Percentiles rank a stretch among this genome's conserved stretches.
Evolutionary conservation across 2,888 invertebrate species (phyloP).

Genomic region (Calameuta idolon): DNA sequence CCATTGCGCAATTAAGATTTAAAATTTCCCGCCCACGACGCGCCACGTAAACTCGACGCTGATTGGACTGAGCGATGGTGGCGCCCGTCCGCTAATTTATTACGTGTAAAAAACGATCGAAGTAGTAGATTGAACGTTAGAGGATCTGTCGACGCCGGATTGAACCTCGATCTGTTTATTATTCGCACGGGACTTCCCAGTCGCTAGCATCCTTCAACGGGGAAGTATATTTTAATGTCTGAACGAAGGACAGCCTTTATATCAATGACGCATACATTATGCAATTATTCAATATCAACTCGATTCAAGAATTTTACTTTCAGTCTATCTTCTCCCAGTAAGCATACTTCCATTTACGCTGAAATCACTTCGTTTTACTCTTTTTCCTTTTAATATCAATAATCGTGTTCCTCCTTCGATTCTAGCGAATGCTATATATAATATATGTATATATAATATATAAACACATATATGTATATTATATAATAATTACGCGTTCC

Average conservation of each 20-base stretch:
- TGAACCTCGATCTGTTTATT: neutral
- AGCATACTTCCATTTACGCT: neutral
- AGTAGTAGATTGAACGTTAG: neutral
- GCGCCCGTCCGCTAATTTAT: neutral
- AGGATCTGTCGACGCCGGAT: neutral
- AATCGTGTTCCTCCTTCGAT: neutral
- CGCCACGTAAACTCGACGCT: neutral
- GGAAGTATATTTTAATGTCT: neutral
- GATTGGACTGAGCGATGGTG: neutral
- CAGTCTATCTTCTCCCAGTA: neutral
- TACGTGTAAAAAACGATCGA: neutral
- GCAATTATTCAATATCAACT: neutral
- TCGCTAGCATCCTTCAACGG: neutral
- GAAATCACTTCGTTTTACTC: neutral
- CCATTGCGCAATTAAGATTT: neutral
- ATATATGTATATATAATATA: neutral
- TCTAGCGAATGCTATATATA: neutral
- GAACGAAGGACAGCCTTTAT: neutral
- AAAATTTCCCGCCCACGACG: neutral
- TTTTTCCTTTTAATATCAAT: neutral
- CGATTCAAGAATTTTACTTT: neutral
- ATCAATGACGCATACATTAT: neutral
- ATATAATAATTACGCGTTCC: neutral
- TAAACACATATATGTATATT: neutral
- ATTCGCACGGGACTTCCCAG: neutral